Evolutionary conservation across 2,113 vertebrate species (phyloP).

Genomic region (Sylvia atricapilla): DNA sequence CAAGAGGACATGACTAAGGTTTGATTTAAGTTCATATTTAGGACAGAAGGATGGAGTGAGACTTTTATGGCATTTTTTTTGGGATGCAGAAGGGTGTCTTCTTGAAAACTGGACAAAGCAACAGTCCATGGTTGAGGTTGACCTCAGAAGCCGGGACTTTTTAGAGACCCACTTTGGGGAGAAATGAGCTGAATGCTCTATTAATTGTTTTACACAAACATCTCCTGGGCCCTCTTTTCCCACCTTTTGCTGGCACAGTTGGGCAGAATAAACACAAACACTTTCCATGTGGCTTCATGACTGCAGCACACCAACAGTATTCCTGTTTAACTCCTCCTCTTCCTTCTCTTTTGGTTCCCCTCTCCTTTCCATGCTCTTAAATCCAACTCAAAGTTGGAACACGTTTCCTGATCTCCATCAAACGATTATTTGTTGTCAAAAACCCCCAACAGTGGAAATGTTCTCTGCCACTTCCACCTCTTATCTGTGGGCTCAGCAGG

Average conservation of each 20-base stretch:
- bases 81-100: background rate
- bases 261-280: background rate
- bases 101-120: background rate
- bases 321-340: background rate
- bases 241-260: background rate
- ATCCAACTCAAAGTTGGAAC: background rate
- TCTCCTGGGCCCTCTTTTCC: background rate
- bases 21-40: background rate
- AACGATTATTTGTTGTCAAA: background rate
- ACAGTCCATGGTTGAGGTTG: background rate
- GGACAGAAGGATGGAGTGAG: background rate
- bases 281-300: background rate
- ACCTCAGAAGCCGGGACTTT: background rate
- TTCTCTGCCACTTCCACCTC: background rate
- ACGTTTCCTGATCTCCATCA: background rate
- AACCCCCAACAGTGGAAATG: rapidly evolving
- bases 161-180: background rate
- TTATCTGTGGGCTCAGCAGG: background rate
- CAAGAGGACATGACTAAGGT: background rate
- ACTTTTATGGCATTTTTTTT: background rate
- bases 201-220: background rate
- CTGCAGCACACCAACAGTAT: background rate
- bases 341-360: background rate
- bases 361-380: background rate
- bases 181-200: background rate